Evolutionary conservation across 2,888 invertebrate species (phyloP).

Genomic region (Plebejus melissa): DNA sequence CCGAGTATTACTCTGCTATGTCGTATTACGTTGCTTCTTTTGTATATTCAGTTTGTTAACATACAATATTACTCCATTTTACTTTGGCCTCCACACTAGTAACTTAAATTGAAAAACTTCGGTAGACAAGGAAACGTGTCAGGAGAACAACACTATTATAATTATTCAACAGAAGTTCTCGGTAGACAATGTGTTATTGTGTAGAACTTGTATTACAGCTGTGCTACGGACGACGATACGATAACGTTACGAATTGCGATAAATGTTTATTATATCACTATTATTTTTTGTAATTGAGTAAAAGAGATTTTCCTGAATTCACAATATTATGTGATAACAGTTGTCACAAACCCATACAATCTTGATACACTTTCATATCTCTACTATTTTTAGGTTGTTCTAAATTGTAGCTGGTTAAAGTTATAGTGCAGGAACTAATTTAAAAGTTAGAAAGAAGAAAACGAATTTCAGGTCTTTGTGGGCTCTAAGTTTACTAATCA

Average conservation of each 20-base stretch:
- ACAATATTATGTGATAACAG: no score
- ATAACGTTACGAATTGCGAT: constrained; percentile 31
- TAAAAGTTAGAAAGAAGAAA: no score
- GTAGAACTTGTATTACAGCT: constrained; percentile 49
- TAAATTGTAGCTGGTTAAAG: no score
- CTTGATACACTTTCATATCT: no score
- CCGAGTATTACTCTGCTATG: no score
- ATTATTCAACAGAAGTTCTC: constrained; percentile 60
- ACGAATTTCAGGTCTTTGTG: no score
- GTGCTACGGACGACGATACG: constrained; percentile 36
- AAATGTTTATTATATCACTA: not conserved
- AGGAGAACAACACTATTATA: constrained; percentile 40
- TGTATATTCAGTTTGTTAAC: not conserved
- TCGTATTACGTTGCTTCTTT: not conserved
- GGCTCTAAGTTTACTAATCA: no score
- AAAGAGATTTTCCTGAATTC: no score
- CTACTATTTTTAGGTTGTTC: no score
- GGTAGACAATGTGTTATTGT: constrained; percentile 66
- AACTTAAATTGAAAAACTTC: constrained; percentile 43
- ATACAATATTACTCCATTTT: not conserved
- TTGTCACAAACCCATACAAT: no score
- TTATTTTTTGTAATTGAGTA: no score
- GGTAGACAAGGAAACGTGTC: constrained; percentile 13
- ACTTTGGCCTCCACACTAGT: constrained; percentile 24
- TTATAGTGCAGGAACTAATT: no score